Base-by-base conservation (phyloP, 2,113 vertebrate genomes). In the Sylvietta virens region DNA sequence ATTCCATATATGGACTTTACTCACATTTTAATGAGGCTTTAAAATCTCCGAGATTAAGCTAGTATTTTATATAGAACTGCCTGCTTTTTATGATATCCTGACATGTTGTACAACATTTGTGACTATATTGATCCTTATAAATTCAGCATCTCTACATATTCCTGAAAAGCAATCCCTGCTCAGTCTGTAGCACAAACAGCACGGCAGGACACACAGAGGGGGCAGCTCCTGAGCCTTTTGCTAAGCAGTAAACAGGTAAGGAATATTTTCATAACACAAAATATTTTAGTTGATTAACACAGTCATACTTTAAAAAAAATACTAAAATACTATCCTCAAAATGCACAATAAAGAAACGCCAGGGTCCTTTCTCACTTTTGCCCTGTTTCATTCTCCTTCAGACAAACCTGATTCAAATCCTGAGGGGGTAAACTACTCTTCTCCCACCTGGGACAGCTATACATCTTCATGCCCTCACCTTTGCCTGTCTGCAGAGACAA, bases 61-160 rank as follows among this genome's bases (percentile, higher is more conserved):
- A 95, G 97, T 97, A 97, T 98, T 98, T 98, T 98, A 98, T 97
- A 97, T 64, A 97, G 97, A 98, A 97, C 97, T 97, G 97, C 97
- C 96, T 97, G 97, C 94, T 96, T 97, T 98, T 98, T 98, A 98
- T 97, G 98, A 93, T 97, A 97, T 93, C 95, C 94, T 98, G 98
- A 98, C 97, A 98, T 97, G 98, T 98, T 98, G 98, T 98, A 98
- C 98, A 98, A 98, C 98, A 98, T 97, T 98, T 97, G 95, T 57
- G 94, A 97, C 96, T 98, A 97, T 96, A 97, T 96, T 96, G 97
- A 98, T 98, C 97, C 97, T 98, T 98, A 98, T 97, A 98, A 98
- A 98, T 98, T 97, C 97, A 97, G 96, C 96, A 97, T 97, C 94
- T 97, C 54, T 94, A 97, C 97, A 97, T 97, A 97, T 97, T 96